Base-by-base conservation (phyloP, 2,113 vertebrate species). In the Astatoreochromis straeleni region DNA sequence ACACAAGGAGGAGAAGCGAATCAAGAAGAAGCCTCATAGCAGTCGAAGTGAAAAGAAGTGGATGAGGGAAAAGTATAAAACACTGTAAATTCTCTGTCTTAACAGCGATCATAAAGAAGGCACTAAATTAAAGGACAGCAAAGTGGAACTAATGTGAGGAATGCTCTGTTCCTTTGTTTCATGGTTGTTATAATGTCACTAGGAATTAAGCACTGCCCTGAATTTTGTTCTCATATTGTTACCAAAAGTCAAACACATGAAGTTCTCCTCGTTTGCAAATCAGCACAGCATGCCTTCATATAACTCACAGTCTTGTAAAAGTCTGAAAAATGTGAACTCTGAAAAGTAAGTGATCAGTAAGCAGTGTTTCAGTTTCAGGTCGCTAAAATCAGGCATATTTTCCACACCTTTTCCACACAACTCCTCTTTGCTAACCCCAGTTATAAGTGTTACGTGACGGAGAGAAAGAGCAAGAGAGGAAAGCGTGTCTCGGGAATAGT, bases 401-500 rank as follows among this genome's bases (percentile, higher is more conserved):
- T 47, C 53, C 45, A 65, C 49, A 78, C 26, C 47, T 73, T 83
- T 85, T 42, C 47, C 57, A 68, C 70, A 75, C 33, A 60, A 54
- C 73, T 85, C 68, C 9, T 84, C 24, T 53, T 47, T 55, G 35
- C 17, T 68, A 85, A 80, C 29, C 47, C 3, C 3, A 7, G 26
- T 82, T 78, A 60, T 51, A 51, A 42, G 82, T 54, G 51, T 49
- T 81, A 65, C 82, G 63, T 84, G 80, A 89, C 63, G 68, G 65
- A 82, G 70, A 78, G 45, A 85, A 78, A 60, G 75, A 68, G 84
- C 85, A 89, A 40, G 33, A 88, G 75, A 86, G 63, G 21, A 33
- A 73, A 45, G 75, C 47, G 58, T 75, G 60, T 88, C 79, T 9
- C 4, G 85, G 84, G 87, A 91, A 91, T 84, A 73, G 81, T 91